Evolutionary conservation across 2,797 vertebrate species (phyloP).

Genomic region (Aplochiton taeniatus): DNA sequence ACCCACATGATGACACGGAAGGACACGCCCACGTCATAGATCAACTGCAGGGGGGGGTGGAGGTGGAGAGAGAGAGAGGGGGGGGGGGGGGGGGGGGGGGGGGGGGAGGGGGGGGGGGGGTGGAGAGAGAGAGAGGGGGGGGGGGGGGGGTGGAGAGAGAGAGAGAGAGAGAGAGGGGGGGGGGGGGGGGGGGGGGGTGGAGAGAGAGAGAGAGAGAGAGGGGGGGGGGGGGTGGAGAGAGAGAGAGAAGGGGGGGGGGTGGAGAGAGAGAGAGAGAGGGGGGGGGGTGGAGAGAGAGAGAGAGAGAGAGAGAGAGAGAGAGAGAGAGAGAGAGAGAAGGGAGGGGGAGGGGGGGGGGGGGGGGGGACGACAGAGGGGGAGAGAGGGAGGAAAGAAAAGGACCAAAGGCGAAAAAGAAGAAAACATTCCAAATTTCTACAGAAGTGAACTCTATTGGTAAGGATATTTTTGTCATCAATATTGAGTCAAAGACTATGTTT

Average conservation of each 20-base stretch:
- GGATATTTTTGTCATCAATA: too few relatives aligned
- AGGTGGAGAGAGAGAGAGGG: background rate
- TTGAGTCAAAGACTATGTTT: too few relatives aligned
- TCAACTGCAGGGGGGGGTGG: conserved; percentile 62
- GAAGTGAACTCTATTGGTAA: background rate
- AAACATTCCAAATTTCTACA: too few relatives aligned
- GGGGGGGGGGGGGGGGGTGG: background rate
- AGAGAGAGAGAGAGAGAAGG: too few relatives aligned
- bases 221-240: background rate
- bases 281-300: background rate
- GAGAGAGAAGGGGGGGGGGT: background rate
- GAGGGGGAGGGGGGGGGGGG: background rate
- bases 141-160: background rate
- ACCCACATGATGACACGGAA: conserved; percentile 83
- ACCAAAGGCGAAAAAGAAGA: background rate
- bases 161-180: background rate
- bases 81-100: background rate
- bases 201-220: background rate
- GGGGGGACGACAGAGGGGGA: background rate
- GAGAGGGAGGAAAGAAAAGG: background rate
- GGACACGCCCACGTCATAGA: conserved; percentile 76
- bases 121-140: too few relatives aligned
- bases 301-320: background rate
- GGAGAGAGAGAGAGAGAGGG: background rate
- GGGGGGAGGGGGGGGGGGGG: too few relatives aligned